Evolutionary conservation across 92 coral and sea anemone genomes (phyloP).

Genomic region (Heliopora coerulea): DNA sequence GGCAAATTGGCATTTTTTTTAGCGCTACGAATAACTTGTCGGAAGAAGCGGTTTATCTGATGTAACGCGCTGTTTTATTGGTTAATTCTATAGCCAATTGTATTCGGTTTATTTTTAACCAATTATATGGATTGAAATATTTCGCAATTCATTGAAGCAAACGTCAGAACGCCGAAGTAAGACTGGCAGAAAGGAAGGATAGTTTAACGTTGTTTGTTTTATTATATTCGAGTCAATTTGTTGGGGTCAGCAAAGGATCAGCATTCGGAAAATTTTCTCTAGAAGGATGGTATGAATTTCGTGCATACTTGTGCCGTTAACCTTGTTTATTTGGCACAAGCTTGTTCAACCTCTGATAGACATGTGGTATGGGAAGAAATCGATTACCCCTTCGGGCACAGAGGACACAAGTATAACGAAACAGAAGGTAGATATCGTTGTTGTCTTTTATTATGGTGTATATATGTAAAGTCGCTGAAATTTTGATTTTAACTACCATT

Average conservation of each 20-base stretch:
- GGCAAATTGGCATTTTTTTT: neutral
- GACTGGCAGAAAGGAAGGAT: neutral
- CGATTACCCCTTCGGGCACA: neutral
- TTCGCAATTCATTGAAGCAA: neutral
- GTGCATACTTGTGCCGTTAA: slow-evolving; percentile 98
- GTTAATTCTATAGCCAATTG: neutral
- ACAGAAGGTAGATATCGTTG: too few relatives aligned
- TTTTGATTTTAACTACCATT: too few relatives aligned
- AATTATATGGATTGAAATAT: neutral
- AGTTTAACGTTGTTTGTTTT: neutral
- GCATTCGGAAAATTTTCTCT: neutral
- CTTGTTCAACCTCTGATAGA: slow-evolving; percentile 85
- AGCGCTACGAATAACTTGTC: too few relatives aligned
- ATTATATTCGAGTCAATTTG: neutral
- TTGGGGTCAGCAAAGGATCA: neutral
- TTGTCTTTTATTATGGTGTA: too few relatives aligned
- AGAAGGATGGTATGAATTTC: slow-evolving; percentile 94
- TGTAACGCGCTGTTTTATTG: too few relatives aligned
- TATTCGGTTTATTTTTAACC: neutral
- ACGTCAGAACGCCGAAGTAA: neutral
- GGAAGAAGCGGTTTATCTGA: too few relatives aligned
- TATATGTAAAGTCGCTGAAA: too few relatives aligned
- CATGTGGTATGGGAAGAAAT: slow-evolving; percentile 75
- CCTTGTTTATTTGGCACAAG: slow-evolving; percentile 98
- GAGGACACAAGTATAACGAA: neutral